Conservation (phyloP, 2,797 vertebrate species). For the Discoglossus pictus region DNA sequence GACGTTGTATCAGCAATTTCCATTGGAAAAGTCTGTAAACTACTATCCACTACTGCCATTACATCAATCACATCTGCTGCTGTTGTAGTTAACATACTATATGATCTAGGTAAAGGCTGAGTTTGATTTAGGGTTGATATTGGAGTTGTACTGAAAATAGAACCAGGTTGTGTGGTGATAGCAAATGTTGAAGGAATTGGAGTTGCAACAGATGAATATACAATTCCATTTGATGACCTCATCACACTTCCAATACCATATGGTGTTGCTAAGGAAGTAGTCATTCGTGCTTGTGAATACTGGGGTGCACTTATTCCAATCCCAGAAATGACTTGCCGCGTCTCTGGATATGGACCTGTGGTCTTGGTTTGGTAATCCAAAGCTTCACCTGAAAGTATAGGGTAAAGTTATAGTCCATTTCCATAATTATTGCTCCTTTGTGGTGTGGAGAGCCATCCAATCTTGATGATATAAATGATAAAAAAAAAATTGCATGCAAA, state of each 20-base stretch:
- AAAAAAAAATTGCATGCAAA: conserved; percentile 81
- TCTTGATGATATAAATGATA: conserved; percentile 70
- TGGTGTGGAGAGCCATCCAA: conserved; percentile 69
- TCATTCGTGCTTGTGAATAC: conserved; percentile 83
- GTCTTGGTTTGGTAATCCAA: conserved; percentile 97
- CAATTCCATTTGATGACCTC: conserved; percentile 89
- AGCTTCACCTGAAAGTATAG: conserved; percentile 93
- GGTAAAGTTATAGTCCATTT: conserved; percentile 82
- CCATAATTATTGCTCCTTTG: conserved; percentile 65
- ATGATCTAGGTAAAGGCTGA: conserved; percentile 82
- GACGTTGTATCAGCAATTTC: conserved; percentile 79
- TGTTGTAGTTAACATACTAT: conserved; percentile 82
- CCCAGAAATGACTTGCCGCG: conserved; percentile 75
- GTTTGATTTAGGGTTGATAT: conserved; percentile 79
- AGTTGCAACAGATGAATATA: conserved; percentile 91
- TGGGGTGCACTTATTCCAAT: conserved; percentile 78
- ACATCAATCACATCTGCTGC: conserved; percentile 73
- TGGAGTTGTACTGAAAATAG: conserved; percentile 90
- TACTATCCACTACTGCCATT: conserved; percentile 73
- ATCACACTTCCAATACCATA: conserved; percentile 84
- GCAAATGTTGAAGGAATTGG: conserved; percentile 90
- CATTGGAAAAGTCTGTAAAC: conserved; percentile 70
- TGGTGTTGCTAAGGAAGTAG: conserved; percentile 70
- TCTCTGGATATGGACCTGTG: conserved; percentile 78
- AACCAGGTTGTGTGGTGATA: conserved; percentile 96